Conservation (phyloP, 1,140 invertebrate genomes). For the Drosophila tristis region DNA sequence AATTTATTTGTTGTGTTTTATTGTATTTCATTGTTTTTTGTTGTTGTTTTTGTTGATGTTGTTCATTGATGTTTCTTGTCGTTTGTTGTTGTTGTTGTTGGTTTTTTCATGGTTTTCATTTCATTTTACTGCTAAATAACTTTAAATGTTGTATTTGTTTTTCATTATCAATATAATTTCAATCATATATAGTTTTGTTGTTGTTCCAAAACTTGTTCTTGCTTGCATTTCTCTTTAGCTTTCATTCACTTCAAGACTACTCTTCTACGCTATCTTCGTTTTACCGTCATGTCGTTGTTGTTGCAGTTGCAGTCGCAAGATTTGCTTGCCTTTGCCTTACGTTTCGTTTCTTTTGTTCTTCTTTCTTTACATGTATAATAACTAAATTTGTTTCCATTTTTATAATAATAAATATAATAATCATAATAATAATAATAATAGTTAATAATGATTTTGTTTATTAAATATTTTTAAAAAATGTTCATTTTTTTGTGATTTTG, state of each 20-base stretch:
- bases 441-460: slow-evolving; percentile 80
- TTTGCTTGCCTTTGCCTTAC: slow-evolving; percentile 58
- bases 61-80: slow-evolving; percentile 62
- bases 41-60: slow-evolving; percentile 59
- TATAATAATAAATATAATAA: slow-evolving; percentile 67
- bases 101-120: slow-evolving; percentile 36
- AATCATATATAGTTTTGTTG: slow-evolving; percentile 32
- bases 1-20: slow-evolving; percentile 79
- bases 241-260: slow-evolving; percentile 22
- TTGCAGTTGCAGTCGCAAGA: slow-evolving; percentile 47
- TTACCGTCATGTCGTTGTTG: slow-evolving; percentile 43
- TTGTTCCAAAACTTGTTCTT: slow-evolving; percentile 14
- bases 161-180: slow-evolving; percentile 56
- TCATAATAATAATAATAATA: slow-evolving; percentile 76
- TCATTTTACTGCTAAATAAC: slow-evolving; percentile 77
- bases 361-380: slow-evolving; percentile 72
- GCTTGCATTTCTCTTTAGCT: slow-evolving; percentile 37
- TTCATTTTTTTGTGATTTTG: slow-evolving; percentile 47
- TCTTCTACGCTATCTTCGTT: slow-evolving; percentile 13
- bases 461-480: slow-evolving; percentile 82
- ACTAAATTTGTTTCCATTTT: slow-evolving; percentile 72
- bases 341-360: slow-evolving; percentile 53
- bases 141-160: slow-evolving; percentile 76
- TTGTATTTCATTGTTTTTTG: slow-evolving; percentile 78
- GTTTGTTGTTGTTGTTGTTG: slow-evolving; percentile 56